These are phyloP conservation scores for Romanogobio albipinnatus DNA, from an alignment of 2,113 vertebrate species.

Conservation along the genomic window DNA sequence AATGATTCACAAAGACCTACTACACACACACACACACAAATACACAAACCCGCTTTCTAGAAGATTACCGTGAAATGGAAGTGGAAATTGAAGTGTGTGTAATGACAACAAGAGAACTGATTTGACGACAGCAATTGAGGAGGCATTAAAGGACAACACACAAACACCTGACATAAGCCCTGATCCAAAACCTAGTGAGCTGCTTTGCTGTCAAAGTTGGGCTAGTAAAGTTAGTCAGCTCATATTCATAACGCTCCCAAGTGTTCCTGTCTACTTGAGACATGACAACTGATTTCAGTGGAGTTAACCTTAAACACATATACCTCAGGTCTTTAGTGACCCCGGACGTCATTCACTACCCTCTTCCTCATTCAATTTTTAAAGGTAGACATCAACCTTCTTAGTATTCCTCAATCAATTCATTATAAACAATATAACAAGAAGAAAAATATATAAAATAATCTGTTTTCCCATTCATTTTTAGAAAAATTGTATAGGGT, in stretches of 20 bases:
- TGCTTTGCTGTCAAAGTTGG: background rate
- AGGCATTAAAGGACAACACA: background rate
- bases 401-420: too few relatives aligned
- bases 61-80: constrained; percentile 20
- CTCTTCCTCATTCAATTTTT: too few relatives aligned
- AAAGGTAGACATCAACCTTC: too few relatives aligned
- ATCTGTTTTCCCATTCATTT: too few relatives aligned
- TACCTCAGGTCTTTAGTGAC: background rate
- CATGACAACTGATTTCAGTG: background rate
- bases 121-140: background rate
- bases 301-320: background rate
- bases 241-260: background rate
- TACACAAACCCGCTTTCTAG: background rate
- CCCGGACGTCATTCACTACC: too few relatives aligned
- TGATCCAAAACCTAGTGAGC: background rate
- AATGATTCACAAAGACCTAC: background rate
- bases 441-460: too few relatives aligned
- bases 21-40: constrained; percentile 15
- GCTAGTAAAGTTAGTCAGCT: background rate
- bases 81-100: constrained; percentile 9
- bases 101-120: background rate
- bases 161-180: background rate
- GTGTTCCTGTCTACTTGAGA: background rate
- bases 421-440: too few relatives aligned
- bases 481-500: too few relatives aligned